Evolutionary conservation across 2,113 vertebrate species (phyloP).

Genomic region (Pholis gunnellus): DNA sequence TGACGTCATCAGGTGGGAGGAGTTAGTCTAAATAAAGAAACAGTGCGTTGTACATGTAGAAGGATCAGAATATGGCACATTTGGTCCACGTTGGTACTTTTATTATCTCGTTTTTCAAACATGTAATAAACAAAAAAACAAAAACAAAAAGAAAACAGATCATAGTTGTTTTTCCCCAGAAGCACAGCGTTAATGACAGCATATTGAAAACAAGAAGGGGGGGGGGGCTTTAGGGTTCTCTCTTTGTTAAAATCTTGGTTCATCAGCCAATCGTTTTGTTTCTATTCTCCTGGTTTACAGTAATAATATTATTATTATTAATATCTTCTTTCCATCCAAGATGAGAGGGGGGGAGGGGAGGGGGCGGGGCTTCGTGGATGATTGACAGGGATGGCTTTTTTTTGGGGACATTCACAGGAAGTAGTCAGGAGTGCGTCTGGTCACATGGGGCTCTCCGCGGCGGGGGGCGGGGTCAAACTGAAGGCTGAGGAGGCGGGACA

Average conservation of each 20-base stretch:
- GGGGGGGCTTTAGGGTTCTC: conserved; percentile 45
- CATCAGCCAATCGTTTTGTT: conserved; percentile 70
- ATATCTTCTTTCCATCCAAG: conserved; percentile 66
- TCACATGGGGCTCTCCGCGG: conserved; percentile 82
- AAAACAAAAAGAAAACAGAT: conserved; percentile 61
- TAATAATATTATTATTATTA: conserved; percentile 46
- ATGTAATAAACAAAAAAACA: conserved; percentile 76
- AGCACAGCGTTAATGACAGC: conserved; percentile 81
- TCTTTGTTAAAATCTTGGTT: conserved; percentile 59
- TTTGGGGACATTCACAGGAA: conserved; percentile 80
- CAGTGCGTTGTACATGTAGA: conserved; percentile 58
- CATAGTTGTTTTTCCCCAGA: conserved; percentile 67
- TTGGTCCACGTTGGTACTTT: conserved; percentile 85
- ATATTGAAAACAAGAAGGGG: conserved; percentile 73
- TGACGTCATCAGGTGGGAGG: conserved; percentile 45
- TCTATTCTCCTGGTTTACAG: conserved; percentile 71
- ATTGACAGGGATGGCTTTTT: conserved; percentile 53
- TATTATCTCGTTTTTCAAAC: conserved; percentile 79
- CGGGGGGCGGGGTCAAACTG: conserved; percentile 83
- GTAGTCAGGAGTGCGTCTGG: conserved; percentile 84
- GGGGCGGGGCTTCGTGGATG: conserved; percentile 58
- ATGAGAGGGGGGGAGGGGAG: conserved; percentile 9
- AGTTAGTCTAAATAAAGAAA: conserved; percentile 52
- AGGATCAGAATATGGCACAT: conserved; percentile 85
- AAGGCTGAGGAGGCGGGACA: conserved; percentile 62